These are phyloP conservation scores for Matsumurasca onukii DNA, from an alignment of 1,140 invertebrate species.

Conservation along the genomic window DNA sequence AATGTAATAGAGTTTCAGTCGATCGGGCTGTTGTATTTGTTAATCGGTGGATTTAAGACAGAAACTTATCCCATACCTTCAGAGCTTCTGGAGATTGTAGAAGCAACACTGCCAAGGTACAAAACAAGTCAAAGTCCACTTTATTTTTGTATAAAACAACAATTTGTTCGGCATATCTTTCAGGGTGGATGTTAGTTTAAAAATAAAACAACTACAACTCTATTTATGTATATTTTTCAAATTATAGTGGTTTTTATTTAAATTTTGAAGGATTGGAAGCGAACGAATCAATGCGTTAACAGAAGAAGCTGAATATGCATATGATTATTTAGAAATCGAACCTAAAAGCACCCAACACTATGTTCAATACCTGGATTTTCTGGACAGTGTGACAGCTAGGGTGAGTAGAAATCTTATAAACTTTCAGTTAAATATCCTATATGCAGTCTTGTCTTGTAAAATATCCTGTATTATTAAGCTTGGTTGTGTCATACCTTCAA, in stretches of 20 bases:
- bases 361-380: slow-evolving; percentile 66
- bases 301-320: slow-evolving; percentile 59
- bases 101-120: slow-evolving; percentile 55
- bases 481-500: no score
- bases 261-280: slow-evolving; percentile 55
- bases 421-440: no score
- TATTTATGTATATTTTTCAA: slow-evolving; percentile 31
- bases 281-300: slow-evolving; percentile 58
- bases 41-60: slow-evolving; percentile 68
- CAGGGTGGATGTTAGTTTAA: no score
- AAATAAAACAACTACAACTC: no score
- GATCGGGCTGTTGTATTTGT: slow-evolving; percentile 67
- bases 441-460: no score
- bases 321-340: slow-evolving; percentile 59
- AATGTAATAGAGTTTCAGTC: slow-evolving; percentile 59
- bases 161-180: no score
- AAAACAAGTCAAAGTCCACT: no score
- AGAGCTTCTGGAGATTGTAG: slow-evolving; percentile 62
- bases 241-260: no score
- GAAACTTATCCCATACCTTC: slow-evolving; percentile 65
- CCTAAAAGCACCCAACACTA: slow-evolving; percentile 64
- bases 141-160: no score
- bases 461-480: no score
- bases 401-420: no score
- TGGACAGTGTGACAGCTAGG: slow-evolving; percentile 60